These are phyloP conservation scores for Melinaea menophilus DNA, from an alignment of 2,888 invertebrate species.

Conservation along the genomic window DNA sequence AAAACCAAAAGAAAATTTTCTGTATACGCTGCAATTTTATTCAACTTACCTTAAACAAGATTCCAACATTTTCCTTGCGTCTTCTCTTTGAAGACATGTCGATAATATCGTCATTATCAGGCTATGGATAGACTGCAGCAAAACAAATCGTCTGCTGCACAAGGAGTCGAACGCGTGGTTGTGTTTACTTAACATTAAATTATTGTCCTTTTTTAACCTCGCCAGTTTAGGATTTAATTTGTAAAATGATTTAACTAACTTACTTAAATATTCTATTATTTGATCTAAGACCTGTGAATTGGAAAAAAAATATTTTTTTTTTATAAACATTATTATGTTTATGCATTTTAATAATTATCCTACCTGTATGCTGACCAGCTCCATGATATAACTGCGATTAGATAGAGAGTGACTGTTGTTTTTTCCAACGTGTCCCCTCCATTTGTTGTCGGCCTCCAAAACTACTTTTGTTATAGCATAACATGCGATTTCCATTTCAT, in stretches of 20 bases:
- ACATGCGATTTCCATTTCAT: conserved; percentile 71
- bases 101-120: conserved; percentile 74
- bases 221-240: conserved; percentile 73
- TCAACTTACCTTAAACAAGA: conserved; percentile 73
- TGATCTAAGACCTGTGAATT: conserved; percentile 74
- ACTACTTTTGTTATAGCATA: conserved; percentile 66
- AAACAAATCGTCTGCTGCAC: conserved; percentile 74
- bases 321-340: conserved; percentile 9
- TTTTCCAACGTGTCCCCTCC: conserved; percentile 56
- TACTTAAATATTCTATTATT: conserved; percentile 74
- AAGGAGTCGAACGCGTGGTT: conserved; percentile 73
- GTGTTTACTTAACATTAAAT: conserved; percentile 64
- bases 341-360: conserved; percentile 1
- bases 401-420: conserved; percentile 52
- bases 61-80: conserved; percentile 76
- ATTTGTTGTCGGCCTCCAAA: conserved; percentile 69
- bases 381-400: conserved; percentile 69
- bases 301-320: conserved; percentile 31
- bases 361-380: conserved; percentile 74
- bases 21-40: too few species aligned
- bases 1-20: too few species aligned
- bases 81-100: conserved; percentile 76
- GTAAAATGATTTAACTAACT: conserved; percentile 73
- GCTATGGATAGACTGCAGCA: conserved; percentile 74
- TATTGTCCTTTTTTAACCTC: conserved; percentile 64